A percentile compares a stretch with the other conserved stretches of the same genome.
phyloP scores from a whole-genome alignment of 2,797 vertebrate genomes.

The Gouania willdenowi region DNA sequence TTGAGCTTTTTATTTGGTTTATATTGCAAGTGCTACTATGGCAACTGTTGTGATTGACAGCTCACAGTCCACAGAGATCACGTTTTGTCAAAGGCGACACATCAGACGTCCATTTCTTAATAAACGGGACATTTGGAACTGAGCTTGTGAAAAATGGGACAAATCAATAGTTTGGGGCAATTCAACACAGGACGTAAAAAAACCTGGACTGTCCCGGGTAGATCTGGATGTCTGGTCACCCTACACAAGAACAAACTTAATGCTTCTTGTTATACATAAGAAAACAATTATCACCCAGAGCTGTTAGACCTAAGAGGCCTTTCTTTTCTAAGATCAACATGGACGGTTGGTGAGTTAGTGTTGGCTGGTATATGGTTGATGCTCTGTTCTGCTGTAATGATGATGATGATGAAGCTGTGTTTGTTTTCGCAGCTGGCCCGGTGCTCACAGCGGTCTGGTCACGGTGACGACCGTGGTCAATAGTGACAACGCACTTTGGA shows the following conservation, averaged over 20 bases:
- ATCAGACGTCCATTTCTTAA: too few relatives aligned
- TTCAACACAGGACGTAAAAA: too few relatives aligned
- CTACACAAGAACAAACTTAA: background rate
- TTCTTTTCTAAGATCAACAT: slow-evolving; percentile 2
- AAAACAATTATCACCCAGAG: background rate
- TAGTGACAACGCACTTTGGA: slow-evolving; percentile 50
- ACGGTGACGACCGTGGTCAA: slow-evolving; percentile 23
- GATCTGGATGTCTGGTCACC: too few relatives aligned
- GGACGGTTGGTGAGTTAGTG: slow-evolving; percentile 13
- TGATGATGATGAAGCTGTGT: slow-evolving; percentile 58
- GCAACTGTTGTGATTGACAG: too few relatives aligned
- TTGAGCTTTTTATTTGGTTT: too few relatives aligned
- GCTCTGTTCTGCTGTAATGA: slow-evolving; percentile 46
- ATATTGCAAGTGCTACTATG: too few relatives aligned
- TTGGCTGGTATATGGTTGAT: slow-evolving; percentile 38
- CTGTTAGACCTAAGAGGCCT: background rate
- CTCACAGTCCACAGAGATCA: too few relatives aligned
- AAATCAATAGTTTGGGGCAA: too few relatives aligned
- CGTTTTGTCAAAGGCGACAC: too few relatives aligned
- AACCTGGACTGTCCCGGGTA: too few relatives aligned
- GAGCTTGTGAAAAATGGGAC: too few relatives aligned
- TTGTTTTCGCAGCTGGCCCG: slow-evolving; percentile 62
- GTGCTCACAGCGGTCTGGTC: slow-evolving; percentile 32
- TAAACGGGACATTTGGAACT: too few relatives aligned
- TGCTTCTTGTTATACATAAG: background rate